phyloP scores from a whole-genome alignment of 2,797 vertebrate genomes.

The Brachyalestes nurse region DNA sequence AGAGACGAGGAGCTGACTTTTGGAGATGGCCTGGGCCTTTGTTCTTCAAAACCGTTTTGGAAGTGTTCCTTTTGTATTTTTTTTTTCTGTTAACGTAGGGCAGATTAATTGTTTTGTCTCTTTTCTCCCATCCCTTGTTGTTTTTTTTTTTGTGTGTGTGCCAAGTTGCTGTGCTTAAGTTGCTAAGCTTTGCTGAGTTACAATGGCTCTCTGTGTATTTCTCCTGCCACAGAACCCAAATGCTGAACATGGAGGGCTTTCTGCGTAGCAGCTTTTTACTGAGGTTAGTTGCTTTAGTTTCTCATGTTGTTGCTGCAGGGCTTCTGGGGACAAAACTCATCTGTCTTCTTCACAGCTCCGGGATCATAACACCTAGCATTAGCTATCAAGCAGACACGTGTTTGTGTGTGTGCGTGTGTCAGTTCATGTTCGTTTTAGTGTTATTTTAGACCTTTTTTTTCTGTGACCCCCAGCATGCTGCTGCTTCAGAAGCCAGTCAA shows the following conservation, averaged over 20 bases:
- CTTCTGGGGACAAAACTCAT: conserved; percentile 60
- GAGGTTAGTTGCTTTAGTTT: conserved; percentile 82
- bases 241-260: conserved; percentile 86
- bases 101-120: conserved; percentile 46
- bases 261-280: conserved; percentile 88
- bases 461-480: conserved; percentile 63
- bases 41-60: conserved; percentile 62
- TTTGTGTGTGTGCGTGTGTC: conserved; percentile 27
- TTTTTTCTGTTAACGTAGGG: not conserved
- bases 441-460: conserved; percentile 38
- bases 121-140: conserved; percentile 45
- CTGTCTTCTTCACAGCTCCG: conserved; percentile 69
- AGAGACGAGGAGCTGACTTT: conserved; percentile 63
- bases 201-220: conserved; percentile 85
- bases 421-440: conserved; percentile 31
- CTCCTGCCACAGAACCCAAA: conserved; percentile 83
- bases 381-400: conserved; percentile 45
- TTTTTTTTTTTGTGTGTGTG: conserved; percentile 53
- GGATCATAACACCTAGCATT: conserved; percentile 69
- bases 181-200: conserved; percentile 70
- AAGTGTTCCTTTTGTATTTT: conserved; percentile 45
- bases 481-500: conserved; percentile 35
- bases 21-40: conserved; percentile 44
- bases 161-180: conserved; percentile 55
- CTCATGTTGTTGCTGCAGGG: conserved; percentile 74